These are phyloP conservation scores for Bothrops jararaca DNA, from an alignment of 2,113 vertebrate genomes.

Conservation along the genomic window DNA sequence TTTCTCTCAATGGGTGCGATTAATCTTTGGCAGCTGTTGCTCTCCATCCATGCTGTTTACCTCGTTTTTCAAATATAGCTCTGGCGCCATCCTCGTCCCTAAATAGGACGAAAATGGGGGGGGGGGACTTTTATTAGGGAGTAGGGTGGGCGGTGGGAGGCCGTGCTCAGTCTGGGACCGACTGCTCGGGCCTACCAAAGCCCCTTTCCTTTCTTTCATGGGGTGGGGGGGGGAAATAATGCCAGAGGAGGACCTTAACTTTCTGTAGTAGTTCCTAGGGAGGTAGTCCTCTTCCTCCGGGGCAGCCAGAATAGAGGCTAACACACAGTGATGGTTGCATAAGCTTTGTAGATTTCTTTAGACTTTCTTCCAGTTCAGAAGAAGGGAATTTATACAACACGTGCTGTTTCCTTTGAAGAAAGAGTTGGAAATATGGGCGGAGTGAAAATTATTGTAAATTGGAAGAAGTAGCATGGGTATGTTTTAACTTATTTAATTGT, in stretches of 20 bases:
- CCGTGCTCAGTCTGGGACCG: neutral
- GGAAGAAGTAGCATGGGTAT: neutral
- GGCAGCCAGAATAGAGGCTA: neutral
- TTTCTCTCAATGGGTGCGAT: conserved; percentile 64
- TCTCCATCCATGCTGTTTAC: conserved; percentile 80
- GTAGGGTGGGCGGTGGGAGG: neutral
- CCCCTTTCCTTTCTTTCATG: neutral
- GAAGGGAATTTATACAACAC: neutral
- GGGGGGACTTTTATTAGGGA: conserved; percentile 20
- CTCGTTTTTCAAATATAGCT: conserved; percentile 82
- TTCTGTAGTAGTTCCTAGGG: neutral
- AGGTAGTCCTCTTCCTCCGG: neutral
- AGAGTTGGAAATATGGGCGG: neutral
- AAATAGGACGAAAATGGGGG: conserved; percentile 77
- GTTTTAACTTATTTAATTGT: neutral
- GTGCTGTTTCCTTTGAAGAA: neutral
- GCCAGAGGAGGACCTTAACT: neutral
- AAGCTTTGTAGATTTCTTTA: neutral
- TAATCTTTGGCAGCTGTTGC: conserved; percentile 88
- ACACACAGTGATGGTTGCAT: neutral
- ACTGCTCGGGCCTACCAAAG: neutral
- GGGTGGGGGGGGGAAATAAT: too few species aligned
- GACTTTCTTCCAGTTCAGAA: neutral
- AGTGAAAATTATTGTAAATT: neutral
- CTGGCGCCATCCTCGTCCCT: conserved; percentile 76